These are phyloP conservation scores for Andrena bicolor DNA, from an alignment of 2,888 invertebrate genomes.

Conservation along the genomic window DNA sequence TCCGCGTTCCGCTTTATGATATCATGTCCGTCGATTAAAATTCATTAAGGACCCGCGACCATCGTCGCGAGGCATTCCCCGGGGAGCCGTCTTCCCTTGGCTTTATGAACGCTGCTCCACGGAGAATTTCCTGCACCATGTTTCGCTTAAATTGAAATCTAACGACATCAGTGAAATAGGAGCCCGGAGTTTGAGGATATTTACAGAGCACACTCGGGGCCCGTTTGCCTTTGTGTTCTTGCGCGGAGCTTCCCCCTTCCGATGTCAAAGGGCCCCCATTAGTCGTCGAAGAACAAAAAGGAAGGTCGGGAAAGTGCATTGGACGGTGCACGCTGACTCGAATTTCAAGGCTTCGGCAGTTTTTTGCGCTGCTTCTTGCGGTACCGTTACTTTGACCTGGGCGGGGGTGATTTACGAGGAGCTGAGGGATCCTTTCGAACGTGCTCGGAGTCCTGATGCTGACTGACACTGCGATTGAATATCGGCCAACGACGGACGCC, in stretches of 20 bases:
- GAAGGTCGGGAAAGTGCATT: conserved; percentile 20
- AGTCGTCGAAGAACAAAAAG: conserved; percentile 10
- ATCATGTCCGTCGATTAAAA: conserved; percentile 16
- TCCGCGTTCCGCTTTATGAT: conserved; percentile 56
- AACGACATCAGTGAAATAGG: neutral
- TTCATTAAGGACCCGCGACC: conserved; percentile 7
- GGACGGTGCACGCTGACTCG: conserved; percentile 38
- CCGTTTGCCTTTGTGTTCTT: neutral
- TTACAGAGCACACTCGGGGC: conserved; percentile 1
- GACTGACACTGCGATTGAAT: neutral
- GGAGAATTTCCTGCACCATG: neutral
- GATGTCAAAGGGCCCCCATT: neutral
- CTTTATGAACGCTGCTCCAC: no score
- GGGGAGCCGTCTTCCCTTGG: neutral
- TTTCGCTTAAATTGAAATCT: neutral
- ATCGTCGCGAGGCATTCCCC: neutral
- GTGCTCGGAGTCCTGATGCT: neutral
- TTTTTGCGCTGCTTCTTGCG: conserved; percentile 27
- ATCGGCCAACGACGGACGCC: no score
- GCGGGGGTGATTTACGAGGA: conserved; percentile 46
- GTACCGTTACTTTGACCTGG: conserved; percentile 44
- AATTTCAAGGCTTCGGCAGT: conserved; percentile 48
- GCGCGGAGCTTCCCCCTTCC: neutral
- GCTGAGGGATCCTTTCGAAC: conserved; percentile 26
- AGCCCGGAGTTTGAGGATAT: neutral